Evolutionary conservation across 2,888 invertebrate species (phyloP), one percentile per base, ranked within the genome.

Genomic region (Drepanosiphum platanoidis): DNA sequence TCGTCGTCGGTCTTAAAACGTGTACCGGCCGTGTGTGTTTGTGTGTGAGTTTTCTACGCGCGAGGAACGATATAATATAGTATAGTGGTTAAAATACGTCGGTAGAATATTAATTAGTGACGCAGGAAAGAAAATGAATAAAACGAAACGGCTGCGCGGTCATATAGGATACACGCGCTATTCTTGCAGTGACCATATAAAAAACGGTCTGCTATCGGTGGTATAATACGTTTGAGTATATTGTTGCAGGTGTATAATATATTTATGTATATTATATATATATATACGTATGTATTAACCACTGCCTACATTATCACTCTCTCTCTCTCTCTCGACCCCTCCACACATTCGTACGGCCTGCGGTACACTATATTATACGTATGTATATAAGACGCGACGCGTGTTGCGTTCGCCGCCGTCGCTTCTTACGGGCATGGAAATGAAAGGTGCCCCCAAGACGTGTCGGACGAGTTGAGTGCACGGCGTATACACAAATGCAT

Each of bases 91-190:
- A 22, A 66, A 66, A 78, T 9, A 72, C 72, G 72, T 74, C 22
- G n/a, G 39, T 82, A 39, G 81, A 82, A 82, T 82, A 82, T 72
- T 72, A 82, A 82, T 82, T 82, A 39, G 58, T 34, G 70, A 78
- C 30, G 32, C 39, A 27, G 58, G 18, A 32, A 78, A 64, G 64
- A 78, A 78, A 64, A 78, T 68, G 64, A 78, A 78, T n/a, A n/a
- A n/a, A n/a, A n/a, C n/a, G 64, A 66, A 78, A 78, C 39, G 22
- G 42, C 30, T 39, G 39, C 30, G 32, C 36, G 34, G 30, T 46
- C 32, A 46, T 64, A 30, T 32, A 70, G n/a, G 42, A 74, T 32
- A 30, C 8, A 27, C n/a, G n/a, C n/a, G n/a, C 9, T 64, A 13
- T 64, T 64, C 27, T 64, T 64, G 64, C 64, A 64, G 13, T 64